Base-by-base conservation (phyloP, 2,797 vertebrate species). In the Lophius americanus region DNA sequence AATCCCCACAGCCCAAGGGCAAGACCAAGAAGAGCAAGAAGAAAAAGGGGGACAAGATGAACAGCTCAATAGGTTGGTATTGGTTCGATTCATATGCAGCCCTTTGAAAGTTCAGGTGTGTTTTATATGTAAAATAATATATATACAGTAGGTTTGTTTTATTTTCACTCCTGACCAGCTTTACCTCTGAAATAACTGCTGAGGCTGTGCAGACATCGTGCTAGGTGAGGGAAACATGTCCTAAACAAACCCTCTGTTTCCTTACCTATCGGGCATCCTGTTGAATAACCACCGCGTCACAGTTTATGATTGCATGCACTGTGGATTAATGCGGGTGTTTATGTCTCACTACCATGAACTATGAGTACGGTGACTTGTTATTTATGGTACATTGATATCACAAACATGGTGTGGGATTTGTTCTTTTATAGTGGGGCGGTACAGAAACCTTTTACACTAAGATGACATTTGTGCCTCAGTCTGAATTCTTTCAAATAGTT, bases 21-120 rank as follows among this genome's bases (percentile, higher is more conserved):
- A 98, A 95, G 90, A 92, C 78, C 88, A 98, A 96, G 94, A 99
- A 97, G 84, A 96, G 89, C 83, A 98, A 98, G 91, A 99, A 99
- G 94, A 99, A 99, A 91, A 99, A 98, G 84, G 93, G 93, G 1
- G 98, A 99, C 77, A 95, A 96, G 89, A 91, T 91, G 77, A 95
- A 92, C 91, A 95, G 79, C 72, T 98, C 97, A 1, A 96, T 99
- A 83, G 98, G 98, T 99, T 78, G 81, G 92, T 88, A 3, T 51
- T 3, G 0, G 5, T 32, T 3, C 7, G 3, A 42, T n/a, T 46
- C 39, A 42, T 7, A 9, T 7, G 3, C 38, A 14, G 3, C 35
- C n/a, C 36, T 23, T 13, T 36, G 5, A 51, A 49, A n/a, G 7
- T 37, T 53, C 38, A 38, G 8, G 3, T 39, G 37, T 23, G 2